phyloP scores from a whole-genome alignment of 2,888 invertebrate genomes.

The Drosophila nr. perissopoda region DNA sequence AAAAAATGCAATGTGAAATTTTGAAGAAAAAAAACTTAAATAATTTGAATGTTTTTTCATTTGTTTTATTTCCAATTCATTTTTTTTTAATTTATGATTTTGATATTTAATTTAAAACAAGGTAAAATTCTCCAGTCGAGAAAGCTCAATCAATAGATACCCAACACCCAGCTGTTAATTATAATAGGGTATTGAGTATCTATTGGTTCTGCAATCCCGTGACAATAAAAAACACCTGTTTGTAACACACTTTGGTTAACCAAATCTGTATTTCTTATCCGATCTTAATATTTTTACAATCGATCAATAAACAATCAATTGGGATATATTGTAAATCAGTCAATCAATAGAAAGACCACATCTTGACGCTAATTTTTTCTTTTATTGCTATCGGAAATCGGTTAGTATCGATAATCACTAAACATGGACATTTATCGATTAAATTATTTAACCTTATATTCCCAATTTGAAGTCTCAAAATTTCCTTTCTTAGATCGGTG shows the following conservation, averaged over 20 bases:
- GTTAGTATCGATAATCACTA: not conserved
- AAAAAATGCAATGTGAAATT: not conserved
- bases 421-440: not conserved
- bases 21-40: not conserved
- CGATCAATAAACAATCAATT: not conserved
- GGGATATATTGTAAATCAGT: not conserved
- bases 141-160: not conserved
- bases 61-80: not conserved
- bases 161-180: not conserved
- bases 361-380: not conserved
- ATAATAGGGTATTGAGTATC: not conserved
- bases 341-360: not conserved
- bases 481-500: no score
- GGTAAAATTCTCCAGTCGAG: not conserved
- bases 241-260: not conserved
- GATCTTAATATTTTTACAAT: not conserved
- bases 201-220: not conserved
- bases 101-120: not conserved
- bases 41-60: not conserved
- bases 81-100: not conserved
- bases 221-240: not conserved
- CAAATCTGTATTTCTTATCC: not conserved
- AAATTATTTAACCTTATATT: not conserved
- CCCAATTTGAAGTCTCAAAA: not conserved
- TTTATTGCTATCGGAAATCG: not conserved